Evolutionary conservation across 2,888 invertebrate genomes (phyloP).

Genomic region (Syrista parreyssii): DNA sequence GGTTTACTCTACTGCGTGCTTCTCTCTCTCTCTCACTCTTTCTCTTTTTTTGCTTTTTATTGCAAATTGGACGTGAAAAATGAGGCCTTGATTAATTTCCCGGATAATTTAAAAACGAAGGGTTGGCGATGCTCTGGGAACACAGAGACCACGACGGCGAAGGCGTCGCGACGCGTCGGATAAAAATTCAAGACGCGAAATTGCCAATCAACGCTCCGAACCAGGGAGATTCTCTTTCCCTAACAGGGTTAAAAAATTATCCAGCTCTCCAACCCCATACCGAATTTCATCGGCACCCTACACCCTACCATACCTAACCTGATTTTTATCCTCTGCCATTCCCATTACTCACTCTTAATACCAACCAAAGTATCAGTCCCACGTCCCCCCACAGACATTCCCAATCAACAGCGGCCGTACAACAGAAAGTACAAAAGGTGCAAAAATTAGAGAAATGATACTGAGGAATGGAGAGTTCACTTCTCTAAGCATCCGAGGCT

Average conservation of each 20-base stretch:
- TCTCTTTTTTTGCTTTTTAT: slow-evolving; percentile 55
- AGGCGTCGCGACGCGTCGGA: slow-evolving; percentile 42
- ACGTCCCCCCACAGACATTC: background rate
- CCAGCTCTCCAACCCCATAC: slow-evolving; percentile 36
- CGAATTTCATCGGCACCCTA: slow-evolving; percentile 57
- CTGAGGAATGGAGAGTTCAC: background rate
- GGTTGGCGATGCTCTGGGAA: slow-evolving; percentile 44
- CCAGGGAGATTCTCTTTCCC: slow-evolving; percentile 32
- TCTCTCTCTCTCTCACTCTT: slow-evolving; percentile 10
- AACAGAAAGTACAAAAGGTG: background rate
- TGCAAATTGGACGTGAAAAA: slow-evolving; percentile 67
- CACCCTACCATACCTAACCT: background rate
- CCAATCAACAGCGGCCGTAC: background rate
- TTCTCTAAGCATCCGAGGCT: background rate
- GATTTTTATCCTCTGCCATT: background rate
- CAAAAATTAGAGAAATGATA: background rate
- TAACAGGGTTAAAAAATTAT: slow-evolving; percentile 66
- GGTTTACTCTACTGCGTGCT: slow-evolving; percentile 61
- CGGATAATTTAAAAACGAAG: slow-evolving; percentile 67
- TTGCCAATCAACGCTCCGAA: slow-evolving; percentile 61
- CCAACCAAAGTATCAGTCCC: background rate
- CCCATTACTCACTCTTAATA: background rate
- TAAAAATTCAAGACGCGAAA: slow-evolving; percentile 67
- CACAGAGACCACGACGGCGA: background rate
- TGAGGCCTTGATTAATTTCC: slow-evolving; percentile 67